These are phyloP conservation scores for Tokudaia tokunoshimensis DNA, from an alignment of 2,797 vertebrate species.

Conservation along the genomic window DNA sequence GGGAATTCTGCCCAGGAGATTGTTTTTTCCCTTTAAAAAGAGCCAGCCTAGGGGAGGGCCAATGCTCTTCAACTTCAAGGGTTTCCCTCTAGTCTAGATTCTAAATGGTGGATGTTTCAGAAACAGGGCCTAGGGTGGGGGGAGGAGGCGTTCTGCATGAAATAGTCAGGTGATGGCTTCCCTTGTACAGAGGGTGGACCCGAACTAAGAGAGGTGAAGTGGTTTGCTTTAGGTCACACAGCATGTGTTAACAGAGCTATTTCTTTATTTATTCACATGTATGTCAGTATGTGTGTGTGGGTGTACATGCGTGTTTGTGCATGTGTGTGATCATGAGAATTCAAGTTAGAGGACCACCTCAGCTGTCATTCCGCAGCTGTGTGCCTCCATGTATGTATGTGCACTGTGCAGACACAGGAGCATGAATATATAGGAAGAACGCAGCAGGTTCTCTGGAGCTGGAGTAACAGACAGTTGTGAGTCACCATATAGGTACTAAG, in stretches of 20 bases:
- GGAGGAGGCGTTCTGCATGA: background rate
- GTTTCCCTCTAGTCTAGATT: slow-evolving; percentile 37
- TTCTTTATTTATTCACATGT: background rate
- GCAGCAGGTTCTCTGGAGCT: background rate
- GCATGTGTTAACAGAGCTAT: background rate
- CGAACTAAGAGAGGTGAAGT: slow-evolving; percentile 21
- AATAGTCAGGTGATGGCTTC: background rate
- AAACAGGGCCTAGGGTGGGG: background rate
- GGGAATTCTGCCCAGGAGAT: slow-evolving; percentile 55
- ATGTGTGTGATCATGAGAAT: background rate
- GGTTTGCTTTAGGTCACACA: background rate
- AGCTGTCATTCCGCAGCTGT: background rate
- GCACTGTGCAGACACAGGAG: too few relatives aligned
- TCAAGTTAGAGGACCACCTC: background rate
- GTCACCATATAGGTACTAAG: background rate
- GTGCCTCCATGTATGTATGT: background rate
- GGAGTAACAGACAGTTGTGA: background rate
- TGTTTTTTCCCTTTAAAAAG: slow-evolving; percentile 36
- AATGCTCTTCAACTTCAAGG: slow-evolving; percentile 66
- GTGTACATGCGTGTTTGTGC: background rate
- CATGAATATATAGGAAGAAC: background rate
- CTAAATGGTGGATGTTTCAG: background rate
- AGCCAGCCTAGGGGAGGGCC: background rate
- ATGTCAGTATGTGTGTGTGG: background rate
- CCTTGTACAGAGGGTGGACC: background rate